Base-by-base conservation (phyloP, 2,888 invertebrate genomes). In the Cepaea hortensis region DNA sequence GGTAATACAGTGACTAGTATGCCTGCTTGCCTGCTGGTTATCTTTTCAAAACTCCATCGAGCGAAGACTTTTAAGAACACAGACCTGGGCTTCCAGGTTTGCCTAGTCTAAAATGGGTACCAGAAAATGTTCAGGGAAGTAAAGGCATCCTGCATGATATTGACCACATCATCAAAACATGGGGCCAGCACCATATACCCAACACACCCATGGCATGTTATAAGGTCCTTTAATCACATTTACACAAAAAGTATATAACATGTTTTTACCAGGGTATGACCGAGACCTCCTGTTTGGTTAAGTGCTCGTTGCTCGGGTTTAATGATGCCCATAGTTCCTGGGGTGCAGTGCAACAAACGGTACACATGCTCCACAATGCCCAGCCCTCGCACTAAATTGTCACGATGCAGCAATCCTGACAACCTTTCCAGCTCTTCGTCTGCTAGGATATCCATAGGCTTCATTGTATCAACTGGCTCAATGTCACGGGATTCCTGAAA, bases 391-490 rank as follows among this genome's bases (percentile, higher is more conserved):
- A 94, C 93, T 65, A 94, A 92, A 89, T 93, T 94, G 89, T 94
- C 94, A n/a, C 94, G 90, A 90, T 94, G 94, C 55, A 94, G 90
- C 11, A 94, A 90, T 0, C 92, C 93, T 86, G 93, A 92, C 86
- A 94, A 92, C n/a, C 94, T 88, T 88, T 94, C 94, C 87, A 94
- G 90, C 88, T 94, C 94, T 88, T 94, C 94, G 61, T 93, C 93
- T 81, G 94, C 94, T 62, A 93, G 88, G 61, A 94, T 94, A 85
- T 94, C 94, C 91, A 92, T 90, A 2, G 94, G 94, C 86, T 92
- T 91, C 48, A 88, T 88, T 15, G 94, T 93, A 90, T 94, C 94
- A 1, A 93, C 79, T 35, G 91, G 91, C 85, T 93, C 92, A 84
- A 90, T 91, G 18, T 87, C 87, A 84, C 77, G 77, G 2, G 65